Conservation (phyloP, 2,888 invertebrate species). For the Perithous albicinctus region DNA sequence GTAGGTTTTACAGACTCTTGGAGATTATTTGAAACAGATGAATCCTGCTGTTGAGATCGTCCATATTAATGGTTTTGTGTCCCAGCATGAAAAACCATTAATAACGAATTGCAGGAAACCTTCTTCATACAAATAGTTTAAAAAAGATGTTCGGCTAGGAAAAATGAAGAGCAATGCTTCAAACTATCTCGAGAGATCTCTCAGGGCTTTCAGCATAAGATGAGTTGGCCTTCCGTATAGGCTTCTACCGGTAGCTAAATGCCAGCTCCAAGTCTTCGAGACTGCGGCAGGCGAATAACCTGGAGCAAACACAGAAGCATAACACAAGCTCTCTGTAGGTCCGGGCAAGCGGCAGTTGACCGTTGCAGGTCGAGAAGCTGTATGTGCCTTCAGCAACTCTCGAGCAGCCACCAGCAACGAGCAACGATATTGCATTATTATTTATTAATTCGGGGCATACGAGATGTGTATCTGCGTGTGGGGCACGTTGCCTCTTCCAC, state of each 20-base stretch:
- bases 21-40: not conserved
- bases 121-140: not conserved
- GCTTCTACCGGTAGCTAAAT: constrained; percentile 17
- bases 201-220: constrained; percentile 10
- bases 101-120: not conserved
- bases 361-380: constrained; percentile 67
- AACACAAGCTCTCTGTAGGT: not conserved
- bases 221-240: not conserved
- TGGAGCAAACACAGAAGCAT: constrained; percentile 2
- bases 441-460: constrained; percentile 83
- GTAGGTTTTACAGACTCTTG: not conserved
- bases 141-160: not conserved
- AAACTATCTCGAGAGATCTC: constrained; percentile 15
- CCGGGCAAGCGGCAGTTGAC: constrained; percentile 58
- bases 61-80: too few relatives aligned
- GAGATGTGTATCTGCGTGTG: constrained; percentile 81
- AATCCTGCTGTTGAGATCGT: not conserved
- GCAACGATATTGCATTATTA: constrained; percentile 83
- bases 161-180: constrained; percentile 2
- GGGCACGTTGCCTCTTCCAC: constrained; percentile 74
- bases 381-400: constrained; percentile 29
- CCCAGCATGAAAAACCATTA: not conserved
- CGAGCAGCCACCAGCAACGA: constrained; percentile 29
- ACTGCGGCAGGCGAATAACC: constrained; percentile 20
- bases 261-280: constrained; percentile 24